Evolutionary conservation across 2,888 invertebrate genomes (phyloP).

Genomic region (Trissoscelio sp.): DNA sequence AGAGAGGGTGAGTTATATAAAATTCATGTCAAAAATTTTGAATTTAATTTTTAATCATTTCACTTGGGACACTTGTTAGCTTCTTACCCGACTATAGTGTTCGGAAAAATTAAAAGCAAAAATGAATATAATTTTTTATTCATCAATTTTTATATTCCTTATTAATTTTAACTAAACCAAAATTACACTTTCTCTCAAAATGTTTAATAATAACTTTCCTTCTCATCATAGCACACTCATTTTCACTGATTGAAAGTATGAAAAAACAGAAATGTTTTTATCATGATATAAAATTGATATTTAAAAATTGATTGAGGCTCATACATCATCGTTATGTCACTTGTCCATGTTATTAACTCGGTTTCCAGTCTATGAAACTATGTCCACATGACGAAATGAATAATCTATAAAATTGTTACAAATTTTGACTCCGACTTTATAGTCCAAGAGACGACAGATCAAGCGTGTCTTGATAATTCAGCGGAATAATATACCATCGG

Average conservation of each 20-base stretch:
- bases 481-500: slow-evolving; percentile 72
- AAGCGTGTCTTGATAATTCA: slow-evolving; percentile 62
- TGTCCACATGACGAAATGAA: slow-evolving; percentile 23
- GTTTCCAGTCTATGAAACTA: background rate
- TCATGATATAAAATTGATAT: slow-evolving; percentile 6
- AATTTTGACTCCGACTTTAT: slow-evolving; percentile 16
- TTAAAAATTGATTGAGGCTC: slow-evolving; percentile 21
- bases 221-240: background rate
- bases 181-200: slow-evolving; percentile 13
- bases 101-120: no score
- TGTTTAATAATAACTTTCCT: slow-evolving; percentile 27
- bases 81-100: no score
- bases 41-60: no score
- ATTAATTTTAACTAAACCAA: background rate
- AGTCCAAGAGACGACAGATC: slow-evolving; percentile 33
- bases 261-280: slow-evolving; percentile 18
- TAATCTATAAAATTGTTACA: slow-evolving; percentile 50
- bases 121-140: no score
- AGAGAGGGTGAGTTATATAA: no score
- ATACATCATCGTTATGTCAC: slow-evolving; percentile 55
- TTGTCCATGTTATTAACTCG: background rate
- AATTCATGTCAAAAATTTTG: no score
- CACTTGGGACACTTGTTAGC: no score
- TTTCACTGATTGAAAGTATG: slow-evolving; percentile 10
- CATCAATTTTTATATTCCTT: no score